Conservation (phyloP, 37 sponge, comb jelly and placozoan species). For the Corticium candelabrum region DNA sequence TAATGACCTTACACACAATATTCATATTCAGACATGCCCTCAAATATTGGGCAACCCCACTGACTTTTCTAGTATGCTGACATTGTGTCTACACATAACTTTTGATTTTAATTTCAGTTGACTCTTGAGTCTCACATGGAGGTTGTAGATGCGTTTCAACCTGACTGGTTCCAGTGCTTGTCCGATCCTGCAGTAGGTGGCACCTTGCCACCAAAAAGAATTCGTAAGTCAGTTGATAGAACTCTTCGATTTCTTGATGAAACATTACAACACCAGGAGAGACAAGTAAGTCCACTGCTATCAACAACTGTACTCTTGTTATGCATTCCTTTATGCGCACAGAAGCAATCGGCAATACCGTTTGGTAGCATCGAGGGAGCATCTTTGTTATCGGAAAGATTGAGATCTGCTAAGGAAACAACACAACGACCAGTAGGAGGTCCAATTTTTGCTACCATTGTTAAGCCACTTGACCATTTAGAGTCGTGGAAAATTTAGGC, state of each 20-base stretch:
- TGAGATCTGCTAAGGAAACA: not conserved
- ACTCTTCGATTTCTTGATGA: not conserved
- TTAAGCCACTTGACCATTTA: not conserved
- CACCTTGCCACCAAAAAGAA: not conserved
- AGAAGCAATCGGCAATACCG: not conserved
- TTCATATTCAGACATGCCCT: no score
- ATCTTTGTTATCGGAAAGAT: not conserved
- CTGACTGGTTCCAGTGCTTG: not conserved
- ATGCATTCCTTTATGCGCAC: not conserved
- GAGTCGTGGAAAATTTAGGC: not conserved
- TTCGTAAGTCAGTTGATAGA: not conserved
- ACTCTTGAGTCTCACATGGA: not conserved
- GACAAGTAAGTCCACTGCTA: not conserved
- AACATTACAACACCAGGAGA: not conserved
- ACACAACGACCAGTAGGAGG: not conserved
- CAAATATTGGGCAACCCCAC: no score
- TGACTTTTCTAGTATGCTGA: no score
- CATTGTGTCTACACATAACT: no score
- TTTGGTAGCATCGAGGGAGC: constrained; percentile 1
- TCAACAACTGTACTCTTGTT: not conserved
- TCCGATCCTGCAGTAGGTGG: not conserved
- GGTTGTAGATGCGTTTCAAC: not conserved
- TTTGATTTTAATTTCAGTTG: no score
- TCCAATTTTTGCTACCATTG: not conserved
- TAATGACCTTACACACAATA: no score